Percentiles rank a stretch among this genome's conserved stretches.
Conservation (phyloP, 23 tunicate genomes). For the Diplosoma virens region DNA sequence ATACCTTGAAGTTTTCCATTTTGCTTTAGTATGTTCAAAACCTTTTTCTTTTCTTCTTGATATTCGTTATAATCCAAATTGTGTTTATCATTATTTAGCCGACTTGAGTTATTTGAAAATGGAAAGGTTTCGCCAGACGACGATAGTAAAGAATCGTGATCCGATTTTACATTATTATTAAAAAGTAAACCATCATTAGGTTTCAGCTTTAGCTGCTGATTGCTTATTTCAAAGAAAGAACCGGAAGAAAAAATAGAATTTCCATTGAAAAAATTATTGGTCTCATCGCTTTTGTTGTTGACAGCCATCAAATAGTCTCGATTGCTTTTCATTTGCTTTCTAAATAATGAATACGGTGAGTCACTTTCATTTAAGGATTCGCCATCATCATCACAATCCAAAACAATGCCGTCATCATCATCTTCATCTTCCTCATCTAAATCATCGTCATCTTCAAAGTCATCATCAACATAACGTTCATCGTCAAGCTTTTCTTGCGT, state of each 20-base stretch:
- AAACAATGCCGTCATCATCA: constrained; percentile 38
- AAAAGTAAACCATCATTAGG: too few species aligned
- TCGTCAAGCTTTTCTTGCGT: too few species aligned
- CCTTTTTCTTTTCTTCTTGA: background rate
- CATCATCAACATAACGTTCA: background rate
- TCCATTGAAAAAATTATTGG: background rate
- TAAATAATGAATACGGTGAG: background rate
- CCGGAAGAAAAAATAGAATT: background rate
- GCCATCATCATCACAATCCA: constrained; percentile 38
- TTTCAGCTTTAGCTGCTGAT: background rate
- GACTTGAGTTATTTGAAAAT: background rate
- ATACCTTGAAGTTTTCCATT: background rate
- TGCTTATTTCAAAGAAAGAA: background rate
- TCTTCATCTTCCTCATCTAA: constrained; percentile 25
- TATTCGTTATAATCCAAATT: background rate
- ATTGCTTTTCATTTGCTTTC: background rate
- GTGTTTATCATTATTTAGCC: background rate
- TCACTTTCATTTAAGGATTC: constrained; percentile 25
- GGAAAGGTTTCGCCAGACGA: background rate
- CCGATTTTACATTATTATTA: too few species aligned
- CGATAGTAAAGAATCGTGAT: too few species aligned
- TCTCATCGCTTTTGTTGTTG: background rate
- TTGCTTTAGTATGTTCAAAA: background rate
- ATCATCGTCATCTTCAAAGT: constrained; percentile 11
- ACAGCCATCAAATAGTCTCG: background rate